Conservation (phyloP, 2,888 invertebrate species). For the Halictus quadricinctus region DNA sequence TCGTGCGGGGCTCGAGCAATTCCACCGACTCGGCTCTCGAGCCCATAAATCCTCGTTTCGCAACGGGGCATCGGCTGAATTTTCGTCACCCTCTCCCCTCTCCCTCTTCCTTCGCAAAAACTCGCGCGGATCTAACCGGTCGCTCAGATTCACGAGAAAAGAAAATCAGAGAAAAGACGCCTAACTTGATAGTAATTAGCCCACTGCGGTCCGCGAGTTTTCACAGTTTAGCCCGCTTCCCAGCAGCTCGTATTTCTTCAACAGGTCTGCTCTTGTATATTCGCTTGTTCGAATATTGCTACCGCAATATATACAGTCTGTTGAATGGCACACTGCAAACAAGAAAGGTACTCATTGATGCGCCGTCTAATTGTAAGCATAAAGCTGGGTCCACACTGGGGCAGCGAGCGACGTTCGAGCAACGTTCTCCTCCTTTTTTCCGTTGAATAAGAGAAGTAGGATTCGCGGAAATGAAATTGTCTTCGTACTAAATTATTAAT, state of each 20-base stretch:
- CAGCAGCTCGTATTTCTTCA: background rate
- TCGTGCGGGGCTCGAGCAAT: conserved; percentile 54
- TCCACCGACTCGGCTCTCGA: conserved; percentile 47
- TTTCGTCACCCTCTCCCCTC: conserved; percentile 58
- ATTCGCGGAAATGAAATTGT: background rate
- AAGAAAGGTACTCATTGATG: background rate
- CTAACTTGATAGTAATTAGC: background rate
- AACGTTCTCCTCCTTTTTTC: background rate
- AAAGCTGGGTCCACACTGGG: background rate
- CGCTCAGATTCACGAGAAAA: background rate
- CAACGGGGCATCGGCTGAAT: conserved; percentile 56
- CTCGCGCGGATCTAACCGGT: background rate
- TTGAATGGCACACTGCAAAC: background rate
- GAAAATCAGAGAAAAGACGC: background rate
- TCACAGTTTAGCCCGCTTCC: background rate
- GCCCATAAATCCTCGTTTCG: conserved; percentile 65
- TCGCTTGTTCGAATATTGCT: background rate
- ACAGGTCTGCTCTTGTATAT: background rate
- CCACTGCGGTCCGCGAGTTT: background rate
- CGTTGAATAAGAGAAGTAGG: too few relatives aligned
- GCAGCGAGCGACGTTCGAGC: background rate
- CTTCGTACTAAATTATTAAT: background rate
- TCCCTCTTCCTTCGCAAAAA: background rate
- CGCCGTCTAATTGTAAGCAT: background rate
- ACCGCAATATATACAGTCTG: background rate